A percentile compares a stretch with the other conserved stretches of the same genome.
Conservation (phyloP, 2,113 vertebrate genomes). For the Phyllopteryx taeniolatus region DNA sequence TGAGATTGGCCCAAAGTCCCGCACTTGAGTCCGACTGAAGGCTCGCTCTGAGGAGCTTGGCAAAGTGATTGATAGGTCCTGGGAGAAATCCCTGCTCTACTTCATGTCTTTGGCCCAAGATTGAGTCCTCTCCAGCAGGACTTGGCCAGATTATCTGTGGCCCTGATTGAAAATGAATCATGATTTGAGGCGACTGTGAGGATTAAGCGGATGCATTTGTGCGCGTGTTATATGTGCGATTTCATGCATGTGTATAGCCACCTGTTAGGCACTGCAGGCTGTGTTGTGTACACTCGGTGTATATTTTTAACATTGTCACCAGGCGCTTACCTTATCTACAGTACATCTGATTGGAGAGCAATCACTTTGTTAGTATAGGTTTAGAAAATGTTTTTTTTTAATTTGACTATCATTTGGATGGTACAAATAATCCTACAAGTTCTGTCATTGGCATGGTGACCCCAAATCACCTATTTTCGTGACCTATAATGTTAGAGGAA, state of each 20-base stretch:
- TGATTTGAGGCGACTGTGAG: constrained; percentile 49
- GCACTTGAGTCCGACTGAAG: constrained; percentile 44
- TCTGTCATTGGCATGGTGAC: neutral
- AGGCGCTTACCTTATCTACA: neutral
- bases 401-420: neutral
- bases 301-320: neutral
- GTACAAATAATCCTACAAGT: neutral
- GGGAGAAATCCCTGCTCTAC: constrained; percentile 64
- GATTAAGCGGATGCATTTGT: constrained; percentile 43
- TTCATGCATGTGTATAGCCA: constrained; percentile 14
- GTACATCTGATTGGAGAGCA: neutral
- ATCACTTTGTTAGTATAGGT: neutral
- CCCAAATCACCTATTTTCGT: neutral
- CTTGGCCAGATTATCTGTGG: constrained; percentile 65
- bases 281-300: constrained; percentile 1
- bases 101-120: constrained; percentile 59
- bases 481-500: neutral
- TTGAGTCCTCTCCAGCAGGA: constrained; percentile 61
- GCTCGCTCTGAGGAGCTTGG: constrained; percentile 57
- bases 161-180: constrained; percentile 69
- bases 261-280: constrained; percentile 20
- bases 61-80: constrained; percentile 64
- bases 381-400: neutral
- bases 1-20: constrained; percentile 43
- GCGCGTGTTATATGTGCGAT: constrained; percentile 12